Conservation (phyloP, 2,888 invertebrate genomes). For the Acheta domesticus region DNA sequence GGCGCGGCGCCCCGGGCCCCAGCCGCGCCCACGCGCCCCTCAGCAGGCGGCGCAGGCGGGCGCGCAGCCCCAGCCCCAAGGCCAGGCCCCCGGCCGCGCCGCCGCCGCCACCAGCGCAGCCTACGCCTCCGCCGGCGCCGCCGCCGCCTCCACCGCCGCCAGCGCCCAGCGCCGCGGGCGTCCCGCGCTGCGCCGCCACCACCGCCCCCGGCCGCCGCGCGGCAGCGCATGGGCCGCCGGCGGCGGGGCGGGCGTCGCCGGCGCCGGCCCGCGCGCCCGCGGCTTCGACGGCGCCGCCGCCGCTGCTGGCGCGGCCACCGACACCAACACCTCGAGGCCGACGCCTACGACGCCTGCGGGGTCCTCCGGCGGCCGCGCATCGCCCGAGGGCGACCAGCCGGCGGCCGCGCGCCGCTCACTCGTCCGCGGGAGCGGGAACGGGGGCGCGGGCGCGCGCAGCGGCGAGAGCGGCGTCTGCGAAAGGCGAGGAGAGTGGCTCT, state of each 20-base stretch:
- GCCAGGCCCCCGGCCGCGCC: conserved; percentile 18
- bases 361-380: not conserved
- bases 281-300: no score
- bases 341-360: conserved; percentile 12
- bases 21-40: conserved; percentile 1
- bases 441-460: not conserved
- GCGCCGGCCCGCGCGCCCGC: no score
- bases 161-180: conserved; percentile 11
- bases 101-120: conserved; percentile 25
- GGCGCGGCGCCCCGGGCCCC: not conserved
- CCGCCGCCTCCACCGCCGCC: not conserved
- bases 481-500: not conserved
- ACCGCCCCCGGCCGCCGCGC: conserved; percentile 19
- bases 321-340: not conserved
- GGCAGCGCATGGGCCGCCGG: conserved; percentile 18
- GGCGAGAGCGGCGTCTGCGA: conserved; percentile 3
- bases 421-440: no score
- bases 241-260: not conserved
- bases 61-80: not conserved
- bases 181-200: not conserved
- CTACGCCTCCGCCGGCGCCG: not conserved
- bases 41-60: not conserved
- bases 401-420: no score
- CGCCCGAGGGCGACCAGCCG: no score
- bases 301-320: not conserved